Conservation (phyloP, 2,113 vertebrate species). For the Heterochromis multidens region DNA sequence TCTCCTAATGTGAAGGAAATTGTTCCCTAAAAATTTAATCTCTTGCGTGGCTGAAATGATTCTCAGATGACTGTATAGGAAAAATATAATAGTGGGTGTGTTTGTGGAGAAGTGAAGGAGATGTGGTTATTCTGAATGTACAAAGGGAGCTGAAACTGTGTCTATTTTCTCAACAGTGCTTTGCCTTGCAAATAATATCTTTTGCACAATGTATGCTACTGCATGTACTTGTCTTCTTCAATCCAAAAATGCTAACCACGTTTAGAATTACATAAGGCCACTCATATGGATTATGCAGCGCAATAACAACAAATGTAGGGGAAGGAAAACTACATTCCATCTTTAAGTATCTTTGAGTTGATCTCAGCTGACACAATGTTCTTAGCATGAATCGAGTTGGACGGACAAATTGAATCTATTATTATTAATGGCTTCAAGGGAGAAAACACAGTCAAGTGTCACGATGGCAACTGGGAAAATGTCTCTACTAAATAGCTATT, state of each 20-base stretch:
- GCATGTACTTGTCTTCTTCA: not conserved
- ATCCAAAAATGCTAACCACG: conserved; percentile 7
- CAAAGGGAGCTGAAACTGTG: not conserved
- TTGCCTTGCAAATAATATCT: not conserved
- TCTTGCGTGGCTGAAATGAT: not conserved
- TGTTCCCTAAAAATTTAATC: not conserved
- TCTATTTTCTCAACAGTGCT: not conserved
- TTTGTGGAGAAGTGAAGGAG: not conserved
- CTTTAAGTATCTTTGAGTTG: not conserved
- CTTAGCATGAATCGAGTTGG: not conserved
- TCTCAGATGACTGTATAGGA: not conserved
- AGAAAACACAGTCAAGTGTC: not conserved
- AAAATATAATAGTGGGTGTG: not conserved
- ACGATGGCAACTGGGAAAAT: not conserved
- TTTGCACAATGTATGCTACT: not conserved
- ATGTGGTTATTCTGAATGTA: not conserved
- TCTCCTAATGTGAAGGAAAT: not conserved
- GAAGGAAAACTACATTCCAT: not conserved
- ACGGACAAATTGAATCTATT: conserved; percentile 12
- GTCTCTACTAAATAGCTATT: not conserved
- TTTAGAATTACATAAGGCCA: not conserved
- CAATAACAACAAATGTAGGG: conserved; percentile 7
- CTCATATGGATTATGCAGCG: conserved; percentile 7
- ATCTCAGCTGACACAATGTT: conserved; percentile 27
- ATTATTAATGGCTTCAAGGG: conserved; percentile 8